Conservation (phyloP, 2,113 vertebrate genomes). For the Neolamprologus longior region DNA sequence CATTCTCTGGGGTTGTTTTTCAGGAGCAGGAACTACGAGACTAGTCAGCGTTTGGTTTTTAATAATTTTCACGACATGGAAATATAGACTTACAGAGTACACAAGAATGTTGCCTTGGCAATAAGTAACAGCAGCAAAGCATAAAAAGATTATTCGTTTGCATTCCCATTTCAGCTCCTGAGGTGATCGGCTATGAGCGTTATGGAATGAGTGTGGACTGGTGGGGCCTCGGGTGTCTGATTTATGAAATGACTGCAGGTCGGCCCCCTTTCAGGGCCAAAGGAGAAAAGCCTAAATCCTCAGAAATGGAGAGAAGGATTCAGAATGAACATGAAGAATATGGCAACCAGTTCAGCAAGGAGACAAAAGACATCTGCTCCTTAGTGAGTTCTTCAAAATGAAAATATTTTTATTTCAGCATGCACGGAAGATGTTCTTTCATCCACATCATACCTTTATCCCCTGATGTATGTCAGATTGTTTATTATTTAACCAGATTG, state of each 20-base stretch:
- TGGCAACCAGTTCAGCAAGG: constrained; percentile 55
- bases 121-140: background rate
- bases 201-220: constrained; percentile 78
- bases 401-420: background rate
- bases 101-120: background rate
- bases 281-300: constrained; percentile 60
- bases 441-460: background rate
- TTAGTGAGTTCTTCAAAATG: constrained; percentile 48
- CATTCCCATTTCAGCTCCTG: constrained; percentile 67
- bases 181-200: constrained; percentile 70
- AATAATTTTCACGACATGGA: background rate
- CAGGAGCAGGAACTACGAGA: background rate
- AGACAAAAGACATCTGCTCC: constrained; percentile 64
- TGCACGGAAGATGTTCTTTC: background rate
- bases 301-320: constrained; percentile 76
- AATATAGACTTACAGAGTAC: background rate
- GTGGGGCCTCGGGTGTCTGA: constrained; percentile 85
- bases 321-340: constrained; percentile 56
- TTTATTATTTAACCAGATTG: background rate
- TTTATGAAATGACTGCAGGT: constrained; percentile 82
- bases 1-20: background rate
- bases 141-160: background rate
- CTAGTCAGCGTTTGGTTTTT: background rate
- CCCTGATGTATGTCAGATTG: background rate
- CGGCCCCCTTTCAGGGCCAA: constrained; percentile 63